Conservation (phyloP, 2,113 vertebrate genomes). For the Tupaia tana region DNA sequence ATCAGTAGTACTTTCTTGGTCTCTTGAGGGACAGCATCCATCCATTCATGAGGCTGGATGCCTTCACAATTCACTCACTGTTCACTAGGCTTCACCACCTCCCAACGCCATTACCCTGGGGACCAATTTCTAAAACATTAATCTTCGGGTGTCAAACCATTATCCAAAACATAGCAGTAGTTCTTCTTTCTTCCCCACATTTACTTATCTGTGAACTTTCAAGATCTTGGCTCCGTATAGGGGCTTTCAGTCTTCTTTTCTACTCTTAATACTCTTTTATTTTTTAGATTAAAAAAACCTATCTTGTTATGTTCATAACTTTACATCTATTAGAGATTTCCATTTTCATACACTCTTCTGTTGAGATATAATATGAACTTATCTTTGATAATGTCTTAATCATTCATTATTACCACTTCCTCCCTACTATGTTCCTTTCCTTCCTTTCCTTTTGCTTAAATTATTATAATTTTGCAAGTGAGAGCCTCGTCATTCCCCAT, state of each 20-base stretch:
- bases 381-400: constrained; percentile 37
- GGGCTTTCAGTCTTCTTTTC: not conserved
- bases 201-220: not conserved
- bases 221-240: not conserved
- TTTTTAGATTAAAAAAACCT: not conserved
- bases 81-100: no score
- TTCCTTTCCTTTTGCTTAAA: not conserved
- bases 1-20: no score
- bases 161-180: no score
- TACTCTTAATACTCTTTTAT: not conserved
- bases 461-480: not conserved
- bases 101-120: no score
- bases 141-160: no score
- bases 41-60: no score
- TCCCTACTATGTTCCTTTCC: not conserved
- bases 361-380: not conserved
- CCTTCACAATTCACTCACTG: no score
- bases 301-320: not conserved
- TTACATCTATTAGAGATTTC: not conserved
- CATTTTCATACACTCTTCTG: not conserved
- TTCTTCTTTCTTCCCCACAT: not conserved
- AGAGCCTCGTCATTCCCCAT: not conserved
- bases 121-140: no score
- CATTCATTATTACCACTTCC: not conserved
- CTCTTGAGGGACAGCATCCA: no score